A percentile compares a stretch with the other conserved stretches of the same genome.
phyloP scores from a whole-genome alignment of 2,888 invertebrate species.

The Cantharis rufa region DNA sequence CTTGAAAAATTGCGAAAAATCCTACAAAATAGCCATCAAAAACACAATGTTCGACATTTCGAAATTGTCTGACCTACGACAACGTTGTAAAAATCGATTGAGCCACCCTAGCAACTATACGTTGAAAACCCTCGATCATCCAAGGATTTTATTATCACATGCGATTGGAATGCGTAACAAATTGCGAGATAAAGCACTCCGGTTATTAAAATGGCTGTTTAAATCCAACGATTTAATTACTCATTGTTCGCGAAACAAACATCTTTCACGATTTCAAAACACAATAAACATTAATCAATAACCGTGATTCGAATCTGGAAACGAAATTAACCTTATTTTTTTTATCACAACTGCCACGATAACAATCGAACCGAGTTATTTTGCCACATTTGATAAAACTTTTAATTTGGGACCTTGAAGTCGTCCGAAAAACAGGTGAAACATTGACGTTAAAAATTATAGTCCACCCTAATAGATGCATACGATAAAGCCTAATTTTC shows the following conservation, averaged over 20 bases:
- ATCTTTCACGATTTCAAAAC: constrained; percentile 10
- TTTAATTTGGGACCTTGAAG: not conserved
- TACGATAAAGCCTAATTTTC: constrained; percentile 30
- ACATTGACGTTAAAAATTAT: not conserved
- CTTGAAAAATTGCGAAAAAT: not conserved
- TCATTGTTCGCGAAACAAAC: constrained; percentile 25
- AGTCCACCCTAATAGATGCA: constrained; percentile 5
- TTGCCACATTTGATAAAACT: not conserved
- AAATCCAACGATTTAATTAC: constrained; percentile 21
- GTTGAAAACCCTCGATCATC: not conserved
- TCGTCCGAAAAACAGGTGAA: not conserved
- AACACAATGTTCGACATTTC: not conserved
- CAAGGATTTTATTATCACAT: constrained; percentile 12
- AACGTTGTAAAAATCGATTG: constrained; percentile 3
- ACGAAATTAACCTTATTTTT: constrained; percentile 13
- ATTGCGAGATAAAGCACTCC: constrained; percentile 15
- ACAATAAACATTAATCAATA: constrained; percentile 22
- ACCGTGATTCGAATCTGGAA: constrained; percentile 14
- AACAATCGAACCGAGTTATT: not conserved
- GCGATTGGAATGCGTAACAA: constrained; percentile 21
- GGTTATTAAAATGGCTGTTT: constrained; percentile 22
- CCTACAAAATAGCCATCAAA: not conserved
- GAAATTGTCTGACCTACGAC: constrained; percentile 9
- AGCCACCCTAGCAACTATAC: constrained; percentile 15
- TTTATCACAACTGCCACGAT: not conserved